Conservation (phyloP, 2,888 invertebrate species). For the Chirona hameri region DNA sequence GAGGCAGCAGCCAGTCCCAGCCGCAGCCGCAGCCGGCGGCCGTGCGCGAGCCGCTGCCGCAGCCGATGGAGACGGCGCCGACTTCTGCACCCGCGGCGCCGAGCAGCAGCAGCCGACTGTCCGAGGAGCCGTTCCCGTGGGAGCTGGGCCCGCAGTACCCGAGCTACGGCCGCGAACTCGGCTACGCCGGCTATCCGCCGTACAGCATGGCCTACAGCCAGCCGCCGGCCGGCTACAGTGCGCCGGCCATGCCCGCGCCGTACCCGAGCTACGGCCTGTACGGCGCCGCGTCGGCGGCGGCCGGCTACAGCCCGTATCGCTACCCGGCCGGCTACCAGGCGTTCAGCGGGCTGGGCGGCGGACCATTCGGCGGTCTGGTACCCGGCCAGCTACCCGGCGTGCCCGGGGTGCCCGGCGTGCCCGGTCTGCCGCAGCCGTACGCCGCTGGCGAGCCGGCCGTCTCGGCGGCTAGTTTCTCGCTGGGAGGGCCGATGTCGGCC, state of each 20-base stretch:
- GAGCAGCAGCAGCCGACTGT: neutral
- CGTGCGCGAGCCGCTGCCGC: neutral
- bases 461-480: neutral
- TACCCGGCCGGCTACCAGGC: constrained; percentile 10
- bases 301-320: neutral
- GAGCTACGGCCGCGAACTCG: neutral
- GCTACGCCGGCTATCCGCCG: neutral
- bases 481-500: neutral
- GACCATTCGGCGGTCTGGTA: neutral
- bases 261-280: constrained; percentile 5
- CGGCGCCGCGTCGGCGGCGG: neutral
- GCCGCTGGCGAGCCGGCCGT: neutral
- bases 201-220: constrained; percentile 8
- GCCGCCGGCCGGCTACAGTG: neutral
- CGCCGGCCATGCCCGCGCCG: neutral
- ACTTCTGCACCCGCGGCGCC: neutral
- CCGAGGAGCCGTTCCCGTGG: constrained; percentile 13
- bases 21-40: neutral
- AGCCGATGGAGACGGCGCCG: neutral
- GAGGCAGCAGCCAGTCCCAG: neutral
- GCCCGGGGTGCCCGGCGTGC: neutral
- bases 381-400: neutral
- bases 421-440: neutral
- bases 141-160: neutral
- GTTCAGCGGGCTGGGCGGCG: neutral